These are phyloP conservation scores for Neotoma lepida DNA, from an alignment of 2,113 vertebrate species.

Conservation along the genomic window DNA sequence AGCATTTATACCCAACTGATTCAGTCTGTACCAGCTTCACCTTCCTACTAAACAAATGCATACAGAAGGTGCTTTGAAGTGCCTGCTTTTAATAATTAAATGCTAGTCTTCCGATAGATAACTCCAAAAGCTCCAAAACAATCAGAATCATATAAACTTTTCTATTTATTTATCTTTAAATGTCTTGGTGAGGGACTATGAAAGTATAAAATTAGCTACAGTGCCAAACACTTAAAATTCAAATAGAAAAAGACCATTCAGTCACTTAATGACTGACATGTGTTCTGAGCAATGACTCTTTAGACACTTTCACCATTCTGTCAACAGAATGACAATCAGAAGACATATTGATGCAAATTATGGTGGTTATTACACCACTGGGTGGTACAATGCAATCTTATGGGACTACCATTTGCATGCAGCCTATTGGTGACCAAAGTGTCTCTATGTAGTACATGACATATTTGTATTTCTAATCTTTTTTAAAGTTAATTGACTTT, in stretches of 20 bases:
- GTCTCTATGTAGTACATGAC: neutral
- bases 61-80: neutral
- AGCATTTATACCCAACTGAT: neutral
- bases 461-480: conserved; percentile 61
- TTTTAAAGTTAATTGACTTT: neutral
- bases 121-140: neutral
- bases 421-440: neutral
- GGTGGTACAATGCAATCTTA: fast-evolving
- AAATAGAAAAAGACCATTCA: neutral
- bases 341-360: neutral
- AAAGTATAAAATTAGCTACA: neutral
- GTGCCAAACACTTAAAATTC: conserved; percentile 50
- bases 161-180: conserved; percentile 2
- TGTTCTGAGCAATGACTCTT: neutral
- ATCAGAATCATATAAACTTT: neutral
- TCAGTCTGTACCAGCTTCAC: neutral
- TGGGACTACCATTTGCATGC: no score
- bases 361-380: neutral
- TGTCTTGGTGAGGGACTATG: neutral
- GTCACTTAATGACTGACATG: neutral
- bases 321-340: no score
- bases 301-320: no score
- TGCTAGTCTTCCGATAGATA: neutral
- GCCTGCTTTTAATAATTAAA: neutral
- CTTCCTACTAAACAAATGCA: neutral